Conservation (phyloP, 2,888 invertebrate genomes). For the Pseudococcus viburni region DNA sequence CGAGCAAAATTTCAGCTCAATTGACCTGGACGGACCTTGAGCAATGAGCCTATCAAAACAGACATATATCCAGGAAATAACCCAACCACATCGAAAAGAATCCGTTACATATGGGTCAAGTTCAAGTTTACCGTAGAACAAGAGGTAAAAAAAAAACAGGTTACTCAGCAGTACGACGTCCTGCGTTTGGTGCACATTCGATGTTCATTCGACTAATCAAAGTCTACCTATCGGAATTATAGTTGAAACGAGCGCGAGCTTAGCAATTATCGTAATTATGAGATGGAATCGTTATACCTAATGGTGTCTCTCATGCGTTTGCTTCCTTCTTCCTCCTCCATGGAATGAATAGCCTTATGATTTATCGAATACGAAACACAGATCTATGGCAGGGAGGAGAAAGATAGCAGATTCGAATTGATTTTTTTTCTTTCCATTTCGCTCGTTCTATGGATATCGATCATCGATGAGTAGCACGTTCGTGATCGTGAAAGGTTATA, state of each 20-base stretch:
- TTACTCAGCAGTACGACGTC: not conserved
- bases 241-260: not conserved
- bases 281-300: not conserved
- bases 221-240: not conserved
- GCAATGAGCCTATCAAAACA: not conserved
- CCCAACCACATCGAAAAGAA: not conserved
- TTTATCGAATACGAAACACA: constrained; percentile 27
- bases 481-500: constrained; percentile 5
- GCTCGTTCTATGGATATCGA: not conserved
- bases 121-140: constrained; percentile 18
- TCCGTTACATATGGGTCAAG: constrained; percentile 32
- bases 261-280: constrained; percentile 19
- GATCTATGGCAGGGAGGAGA: not conserved
- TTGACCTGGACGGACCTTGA: not conserved
- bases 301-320: not conserved
- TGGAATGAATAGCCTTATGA: not conserved
- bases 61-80: not conserved
- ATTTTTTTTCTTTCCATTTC: not conserved
- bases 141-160: not conserved
- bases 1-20: too few species aligned
- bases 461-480: not conserved
- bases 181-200: not conserved
- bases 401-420: not conserved
- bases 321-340: not conserved
- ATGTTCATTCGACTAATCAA: not conserved